A percentile compares a stretch with the other conserved stretches of the same genome.
phyloP scores from a whole-genome alignment of 2,888 invertebrate genomes.

The Alviniconcha strummeri region DNA sequence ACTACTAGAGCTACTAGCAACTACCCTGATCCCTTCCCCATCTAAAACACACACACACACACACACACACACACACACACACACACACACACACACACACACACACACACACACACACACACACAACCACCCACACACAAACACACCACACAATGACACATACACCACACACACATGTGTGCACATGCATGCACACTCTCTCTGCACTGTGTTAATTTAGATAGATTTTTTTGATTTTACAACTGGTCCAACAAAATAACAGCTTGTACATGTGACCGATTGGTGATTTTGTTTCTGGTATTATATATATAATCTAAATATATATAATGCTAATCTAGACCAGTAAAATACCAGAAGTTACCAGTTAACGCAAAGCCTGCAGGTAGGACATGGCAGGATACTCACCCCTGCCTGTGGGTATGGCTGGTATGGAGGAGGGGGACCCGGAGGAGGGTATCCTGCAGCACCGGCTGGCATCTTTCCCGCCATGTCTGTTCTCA shows the following conservation, averaged over 20 bases:
- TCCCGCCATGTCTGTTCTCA: neutral
- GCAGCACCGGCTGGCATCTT: conserved; percentile 14
- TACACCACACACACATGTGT: neutral
- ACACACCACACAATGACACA: neutral
- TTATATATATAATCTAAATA: neutral
- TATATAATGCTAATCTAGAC: neutral
- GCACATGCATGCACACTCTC: no score
- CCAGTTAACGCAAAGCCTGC: neutral
- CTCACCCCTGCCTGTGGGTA: neutral
- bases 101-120: conserved; percentile 1
- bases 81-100: conserved; percentile 1
- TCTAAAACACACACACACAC: neutral
- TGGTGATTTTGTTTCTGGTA: neutral
- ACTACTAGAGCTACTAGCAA: no score
- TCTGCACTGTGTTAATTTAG: neutral
- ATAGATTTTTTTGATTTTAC: no score
- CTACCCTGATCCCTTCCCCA: neutral
- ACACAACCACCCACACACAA: neutral
- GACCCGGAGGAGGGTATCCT: neutral
- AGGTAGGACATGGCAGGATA: neutral
- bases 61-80: conserved; percentile 1
- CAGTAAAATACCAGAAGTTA: neutral
- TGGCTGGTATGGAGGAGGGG: neutral
- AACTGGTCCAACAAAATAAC: neutral
- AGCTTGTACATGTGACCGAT: neutral